Evolutionary conservation across 1,140 invertebrate species (phyloP).

Genomic region (Sarcophaga peregrina): DNA sequence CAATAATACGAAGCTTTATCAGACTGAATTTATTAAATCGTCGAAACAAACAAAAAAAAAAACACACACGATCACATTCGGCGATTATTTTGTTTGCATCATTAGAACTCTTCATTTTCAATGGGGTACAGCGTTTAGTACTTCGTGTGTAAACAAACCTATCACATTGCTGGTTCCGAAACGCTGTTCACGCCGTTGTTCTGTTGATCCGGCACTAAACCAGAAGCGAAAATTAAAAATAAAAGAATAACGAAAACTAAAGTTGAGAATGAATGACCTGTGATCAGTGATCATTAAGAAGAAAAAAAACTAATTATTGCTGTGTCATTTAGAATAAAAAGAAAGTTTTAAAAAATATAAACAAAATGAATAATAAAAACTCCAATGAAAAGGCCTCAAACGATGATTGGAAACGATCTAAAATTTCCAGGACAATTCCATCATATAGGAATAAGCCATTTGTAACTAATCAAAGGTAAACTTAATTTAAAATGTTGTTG

Average conservation of each 20-base stretch:
- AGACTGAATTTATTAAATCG: not conserved
- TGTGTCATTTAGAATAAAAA: not conserved
- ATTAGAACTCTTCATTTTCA: not conserved
- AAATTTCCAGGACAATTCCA: not conserved
- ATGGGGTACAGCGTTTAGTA: not conserved
- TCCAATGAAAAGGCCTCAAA: not conserved
- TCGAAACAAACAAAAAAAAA: not conserved
- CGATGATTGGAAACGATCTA: not conserved
- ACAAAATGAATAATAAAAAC: not conserved
- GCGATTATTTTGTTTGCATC: not conserved
- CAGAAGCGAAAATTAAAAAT: not conserved
- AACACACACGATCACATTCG: not conserved
- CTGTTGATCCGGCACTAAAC: not conserved
- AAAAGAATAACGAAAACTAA: not conserved
- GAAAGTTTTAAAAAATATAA: not conserved
- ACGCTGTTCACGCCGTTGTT: too few species aligned
- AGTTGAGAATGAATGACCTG: not conserved
- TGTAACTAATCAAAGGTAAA: not conserved
- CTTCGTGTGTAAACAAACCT: constrained; percentile 1
- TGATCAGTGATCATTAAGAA: not conserved
- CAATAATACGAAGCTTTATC: constrained; percentile 7
- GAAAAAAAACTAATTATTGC: too few species aligned
- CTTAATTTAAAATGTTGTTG: too few species aligned
- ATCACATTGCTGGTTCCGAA: not conserved
- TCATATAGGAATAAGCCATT: not conserved